Conservation (phyloP, 64 coral and sea anemone genomes). For the Montipora cactus region DNA sequence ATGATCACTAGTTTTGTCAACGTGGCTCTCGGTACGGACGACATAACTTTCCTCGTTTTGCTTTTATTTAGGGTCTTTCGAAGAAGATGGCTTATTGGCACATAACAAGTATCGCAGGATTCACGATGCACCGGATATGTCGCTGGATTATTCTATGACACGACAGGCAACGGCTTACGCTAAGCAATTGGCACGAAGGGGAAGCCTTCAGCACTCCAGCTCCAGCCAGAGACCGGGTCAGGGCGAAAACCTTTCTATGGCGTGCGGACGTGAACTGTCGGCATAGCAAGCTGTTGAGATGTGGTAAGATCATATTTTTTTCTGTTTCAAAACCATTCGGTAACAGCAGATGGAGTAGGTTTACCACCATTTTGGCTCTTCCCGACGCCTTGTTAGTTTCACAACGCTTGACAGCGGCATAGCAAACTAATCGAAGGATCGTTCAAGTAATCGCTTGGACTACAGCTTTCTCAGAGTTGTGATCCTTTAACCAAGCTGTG, state of each 20-base stretch:
- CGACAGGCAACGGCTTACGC: constrained; percentile 55
- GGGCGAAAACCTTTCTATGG: constrained; percentile 71
- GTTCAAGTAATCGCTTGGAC: no score
- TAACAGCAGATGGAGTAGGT: no score
- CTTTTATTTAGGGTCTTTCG: constrained; percentile 32
- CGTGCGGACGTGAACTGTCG: constrained; percentile 3
- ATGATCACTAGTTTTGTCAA: no score
- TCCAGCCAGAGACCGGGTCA: constrained; percentile 68
- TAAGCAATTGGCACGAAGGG: constrained; percentile 33
- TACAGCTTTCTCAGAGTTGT: no score
- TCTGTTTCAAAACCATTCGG: neutral
- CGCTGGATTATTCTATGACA: constrained; percentile 23
- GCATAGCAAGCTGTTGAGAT: constrained; percentile 59
- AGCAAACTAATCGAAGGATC: no score
- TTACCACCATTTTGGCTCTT: no score
- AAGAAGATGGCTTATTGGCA: constrained; percentile 23
- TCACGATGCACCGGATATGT: constrained; percentile 55
- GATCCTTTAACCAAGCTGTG: no score
- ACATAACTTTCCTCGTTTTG: neutral
- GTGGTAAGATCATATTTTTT: constrained; percentile 38
- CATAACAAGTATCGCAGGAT: constrained; percentile 71
- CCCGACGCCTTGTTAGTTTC: no score
- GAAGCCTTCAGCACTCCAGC: constrained; percentile 59
- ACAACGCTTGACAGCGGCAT: no score
- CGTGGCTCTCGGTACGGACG: no score